Evolutionary conservation across 2,113 vertebrate species (phyloP), one percentile per base, ranked within the genome.

Genomic region (Crotophaga sulcirostris): DNA sequence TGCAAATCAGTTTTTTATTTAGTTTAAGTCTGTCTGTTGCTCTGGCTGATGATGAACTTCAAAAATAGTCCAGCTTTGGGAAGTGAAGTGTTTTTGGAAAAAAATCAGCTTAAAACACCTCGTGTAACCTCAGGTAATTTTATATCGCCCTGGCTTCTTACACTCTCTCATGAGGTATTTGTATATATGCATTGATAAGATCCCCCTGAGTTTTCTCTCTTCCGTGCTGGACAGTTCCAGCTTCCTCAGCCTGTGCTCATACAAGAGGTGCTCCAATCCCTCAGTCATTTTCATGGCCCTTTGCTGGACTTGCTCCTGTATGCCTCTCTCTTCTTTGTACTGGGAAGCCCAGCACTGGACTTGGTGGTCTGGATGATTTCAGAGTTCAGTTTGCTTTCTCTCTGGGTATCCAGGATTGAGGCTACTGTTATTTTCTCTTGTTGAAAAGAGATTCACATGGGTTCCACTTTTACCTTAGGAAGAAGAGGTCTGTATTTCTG

Each of bases 311-410:
- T 2, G 3, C 7, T 76, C 21, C 47, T 63, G 21, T 33, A 21
- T 31, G 11, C 49, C 11, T 10, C 29, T 82, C 31, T 20, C 60
- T 90, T 42, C 47, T 38, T 90, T n/a, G 20, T 75, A 4, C 13
- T 67, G 69, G n/a, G 28, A 28, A 82, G 29, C 16, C 20, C 58
- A 56, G 17, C 21, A 21, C 17, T 18, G 14, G 6, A 42, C 12
- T 3, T 1, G 0, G 0, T 3, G 2, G 59, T 92, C 49, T 2
- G 6, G 14, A 16, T 18, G 24, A 17, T 84, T 74, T 84, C 47
- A 67, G 38, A 55, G 20, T 51, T 85, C 44, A 29, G 8, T 62
- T 86, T 2, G 62, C 49, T 87, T 88, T 72, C n/a, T 80, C 51
- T 45, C 11, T 79, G 20, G 17, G 4, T 82, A 63, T 63, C 23